phyloP scores from a whole-genome alignment of 2,797 vertebrate genomes.

The Ctenosaura bakeri region DNA sequence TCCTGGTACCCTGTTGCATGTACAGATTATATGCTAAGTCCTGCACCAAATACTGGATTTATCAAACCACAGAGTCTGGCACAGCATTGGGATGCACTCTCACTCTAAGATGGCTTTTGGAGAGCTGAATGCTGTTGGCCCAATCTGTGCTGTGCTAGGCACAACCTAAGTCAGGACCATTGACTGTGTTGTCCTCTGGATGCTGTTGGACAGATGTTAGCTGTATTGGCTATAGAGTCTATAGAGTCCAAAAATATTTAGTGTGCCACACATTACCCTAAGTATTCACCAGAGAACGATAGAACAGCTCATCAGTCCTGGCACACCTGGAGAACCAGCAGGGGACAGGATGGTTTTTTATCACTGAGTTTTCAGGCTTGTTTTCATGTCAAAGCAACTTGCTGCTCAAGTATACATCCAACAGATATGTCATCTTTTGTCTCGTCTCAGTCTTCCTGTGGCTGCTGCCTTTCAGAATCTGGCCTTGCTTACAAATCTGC shows the following conservation, averaged over 20 bases:
- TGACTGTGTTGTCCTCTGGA: too few relatives aligned
- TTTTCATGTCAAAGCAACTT: background rate
- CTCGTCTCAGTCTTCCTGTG: background rate
- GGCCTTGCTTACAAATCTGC: background rate
- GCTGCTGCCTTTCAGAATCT: background rate
- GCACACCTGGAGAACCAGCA: background rate
- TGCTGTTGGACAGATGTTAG: too few relatives aligned
- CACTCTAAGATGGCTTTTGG: background rate
- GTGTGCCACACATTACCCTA: too few relatives aligned
- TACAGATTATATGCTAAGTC: too few relatives aligned
- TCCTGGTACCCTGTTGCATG: background rate
- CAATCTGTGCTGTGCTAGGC: background rate
- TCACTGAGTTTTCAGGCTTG: background rate
- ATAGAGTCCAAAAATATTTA: too few relatives aligned
- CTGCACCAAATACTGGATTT: background rate
- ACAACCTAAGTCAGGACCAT: too few relatives aligned
- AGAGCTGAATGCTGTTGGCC: background rate
- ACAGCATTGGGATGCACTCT: background rate
- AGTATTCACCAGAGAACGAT: background rate
- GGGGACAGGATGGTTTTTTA: background rate
- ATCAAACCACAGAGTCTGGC: background rate
- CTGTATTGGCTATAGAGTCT: too few relatives aligned
- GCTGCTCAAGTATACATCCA: background rate
- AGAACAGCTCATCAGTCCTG: background rate
- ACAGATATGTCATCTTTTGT: background rate